Base-by-base conservation (phyloP, 2,797 vertebrate genomes). In the Lacerta bilineata region DNA sequence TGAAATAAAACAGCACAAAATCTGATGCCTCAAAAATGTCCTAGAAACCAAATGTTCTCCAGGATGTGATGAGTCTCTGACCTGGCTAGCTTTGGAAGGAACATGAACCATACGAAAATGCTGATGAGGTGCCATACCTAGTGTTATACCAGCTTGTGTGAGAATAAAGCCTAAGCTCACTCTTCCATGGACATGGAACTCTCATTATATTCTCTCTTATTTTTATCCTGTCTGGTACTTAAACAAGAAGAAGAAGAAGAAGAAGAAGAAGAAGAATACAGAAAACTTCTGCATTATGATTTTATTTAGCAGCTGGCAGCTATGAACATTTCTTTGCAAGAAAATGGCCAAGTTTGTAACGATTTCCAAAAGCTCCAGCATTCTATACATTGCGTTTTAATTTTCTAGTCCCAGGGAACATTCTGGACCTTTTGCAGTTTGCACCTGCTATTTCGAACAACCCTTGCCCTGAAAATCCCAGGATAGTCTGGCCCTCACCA, bases 371-470 rank as follows among this genome's bases (percentile, higher is more conserved):
- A 61, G 9, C 61, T 25, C 68, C 2, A 0, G 3, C 6, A 39
- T 33, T 8, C 86, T 27, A 72, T 0, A 0, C 0, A 1, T 3
- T 39, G 1, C 3, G 25, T 85, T 55, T 81, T 29, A 82, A 55
- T 77, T 81, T 76, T 20, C n/a, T 76, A 50, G 71, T 87, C 17
- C 39, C 83, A 76, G 25, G n/a, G 61, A 43, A 9, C 33, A n/a
- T 55, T 64, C 84, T 7, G 0, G 6, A 9, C 75, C 50, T 29
- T 46, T 23, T 5, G 61, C 82, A 18, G n/a, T 1, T 89, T 86
- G 4, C 72, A 91, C 78, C 64, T 90, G 84, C 5, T 88, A 10
- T 85, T 91, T 71, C 39, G 13, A 85, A 77, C 7, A 85, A 69
- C 0, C 1, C 0, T 75, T 85, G 83, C 41, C 2, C 3, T 50